Base-by-base conservation (phyloP, 2,797 vertebrate genomes). In the Enteromius radiatus region DNA sequence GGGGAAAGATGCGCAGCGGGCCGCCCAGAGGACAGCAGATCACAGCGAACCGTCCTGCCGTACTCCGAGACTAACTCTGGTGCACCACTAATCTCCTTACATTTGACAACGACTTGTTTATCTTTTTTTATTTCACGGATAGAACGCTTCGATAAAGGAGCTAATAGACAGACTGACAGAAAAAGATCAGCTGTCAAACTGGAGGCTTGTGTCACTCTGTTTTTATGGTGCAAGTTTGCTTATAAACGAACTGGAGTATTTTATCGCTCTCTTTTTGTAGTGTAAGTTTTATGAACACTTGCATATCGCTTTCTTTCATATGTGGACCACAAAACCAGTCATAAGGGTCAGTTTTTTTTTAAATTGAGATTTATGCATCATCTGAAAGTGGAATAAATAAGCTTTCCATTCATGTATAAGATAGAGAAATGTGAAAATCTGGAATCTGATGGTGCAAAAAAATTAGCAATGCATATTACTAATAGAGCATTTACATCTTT, bases 1-100 rank as follows among this genome's bases (percentile, higher is more conserved):
- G 65, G 65, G 63, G 74, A 83, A 31, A 77, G 74, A 77, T 83
- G 81, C 74, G 74, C 81, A 77, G 49, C 74, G 81, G 81, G 81
- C 81, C 64, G 81, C 21, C 80, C 52, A 65, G 65, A 56, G 81
- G 38, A 69, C 81, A 49, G 64, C 74, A 17, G 63, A 41, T 65
- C 43, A 14, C 80, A 26, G 56, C 45, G 41, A 64, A 74, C 3
- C 80, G 52, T n/a, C 17, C 71, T 49, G 71, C 59, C 45, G 80
- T 36, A 71, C 26, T 33, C 63, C 36, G 47, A 73, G 8, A n/a
- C 69, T 81, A 70, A 23, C 49, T 26, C 36, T 19, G 73, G 36
- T 7, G 45, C 41, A 26, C 59, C 70, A 26, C 1, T 28, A 47
- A 61, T 47, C 73, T 56, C 43, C 1, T 52, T 9, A 2, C 9